Evolutionary conservation across 2,113 vertebrate genomes (phyloP).

Genomic region (Xenopus tropicalis): UCB_Xtro_10.0 CM004444.2:34727001-34727500

Average conservation of each 20-base stretch:
- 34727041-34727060: too few relatives aligned
- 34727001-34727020: too few relatives aligned
- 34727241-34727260: conserved; percentile 96
- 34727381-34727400: conserved; percentile 98
- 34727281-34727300: conserved; percentile 93
- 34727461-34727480: not conserved
- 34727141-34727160: too few relatives aligned
- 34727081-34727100: too few relatives aligned
- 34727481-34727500: too few relatives aligned
- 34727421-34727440: not conserved
- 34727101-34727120: too few relatives aligned
- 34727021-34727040: too few relatives aligned
- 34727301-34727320: conserved; percentile 90
- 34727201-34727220: conserved; percentile 95
- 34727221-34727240: conserved; percentile 88
- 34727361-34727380: conserved; percentile 96
- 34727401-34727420: conserved; percentile 76
- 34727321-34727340: conserved; percentile 87
- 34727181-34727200: conserved; percentile 59
- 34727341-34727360: conserved; percentile 98
- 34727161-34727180: not conserved
- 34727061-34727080: too few relatives aligned
- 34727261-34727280: conserved; percentile 96
- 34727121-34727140: too few relatives aligned
- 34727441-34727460: not conserved